These are phyloP conservation scores for Gambusia holbrooki DNA, from an alignment of 2,113 vertebrate genomes.

Conservation along the genomic window DNA sequence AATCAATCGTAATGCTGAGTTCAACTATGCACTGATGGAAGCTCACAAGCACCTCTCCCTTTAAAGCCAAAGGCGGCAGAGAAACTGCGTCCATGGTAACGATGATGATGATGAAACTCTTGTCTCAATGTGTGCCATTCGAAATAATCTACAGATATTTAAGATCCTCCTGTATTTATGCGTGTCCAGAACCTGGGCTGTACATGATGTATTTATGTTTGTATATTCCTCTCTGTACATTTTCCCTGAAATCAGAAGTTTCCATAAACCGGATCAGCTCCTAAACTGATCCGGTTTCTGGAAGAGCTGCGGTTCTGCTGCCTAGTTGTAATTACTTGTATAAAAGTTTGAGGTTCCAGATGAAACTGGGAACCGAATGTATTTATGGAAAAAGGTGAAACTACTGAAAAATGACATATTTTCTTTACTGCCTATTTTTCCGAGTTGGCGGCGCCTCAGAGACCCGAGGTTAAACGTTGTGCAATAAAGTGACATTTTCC, in stretches of 20 bases:
- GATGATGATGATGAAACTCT: not conserved
- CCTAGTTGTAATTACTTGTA: slow-evolving; percentile 54
- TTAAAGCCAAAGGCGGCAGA: slow-evolving; percentile 44
- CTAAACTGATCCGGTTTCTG: slow-evolving; percentile 32
- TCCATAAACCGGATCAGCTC: slow-evolving; percentile 11
- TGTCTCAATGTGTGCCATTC: slow-evolving; percentile 13
- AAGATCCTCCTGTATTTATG: slow-evolving; percentile 40
- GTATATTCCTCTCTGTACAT: slow-evolving; percentile 51
- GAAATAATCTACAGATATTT: slow-evolving; percentile 24
- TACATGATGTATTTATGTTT: slow-evolving; percentile 31
- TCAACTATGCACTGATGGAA: slow-evolving; percentile 66
- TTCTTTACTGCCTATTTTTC: slow-evolving; percentile 77
- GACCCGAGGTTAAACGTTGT: slow-evolving; percentile 48
- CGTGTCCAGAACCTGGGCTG: slow-evolving; percentile 21
- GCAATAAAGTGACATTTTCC: slow-evolving; percentile 62
- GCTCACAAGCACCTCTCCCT: slow-evolving; percentile 16
- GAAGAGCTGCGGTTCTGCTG: slow-evolving; percentile 1
- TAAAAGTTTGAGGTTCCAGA: slow-evolving; percentile 48
- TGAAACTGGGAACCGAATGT: slow-evolving; percentile 41
- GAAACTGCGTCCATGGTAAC: not conserved
- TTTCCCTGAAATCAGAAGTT: slow-evolving; percentile 26
- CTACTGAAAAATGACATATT: slow-evolving; percentile 70
- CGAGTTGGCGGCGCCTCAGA: slow-evolving; percentile 32
- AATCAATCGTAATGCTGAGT: slow-evolving; percentile 55
- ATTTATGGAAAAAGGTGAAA: slow-evolving; percentile 66